Conservation (phyloP, 2,888 invertebrate species). For the Busseola fusca region DNA sequence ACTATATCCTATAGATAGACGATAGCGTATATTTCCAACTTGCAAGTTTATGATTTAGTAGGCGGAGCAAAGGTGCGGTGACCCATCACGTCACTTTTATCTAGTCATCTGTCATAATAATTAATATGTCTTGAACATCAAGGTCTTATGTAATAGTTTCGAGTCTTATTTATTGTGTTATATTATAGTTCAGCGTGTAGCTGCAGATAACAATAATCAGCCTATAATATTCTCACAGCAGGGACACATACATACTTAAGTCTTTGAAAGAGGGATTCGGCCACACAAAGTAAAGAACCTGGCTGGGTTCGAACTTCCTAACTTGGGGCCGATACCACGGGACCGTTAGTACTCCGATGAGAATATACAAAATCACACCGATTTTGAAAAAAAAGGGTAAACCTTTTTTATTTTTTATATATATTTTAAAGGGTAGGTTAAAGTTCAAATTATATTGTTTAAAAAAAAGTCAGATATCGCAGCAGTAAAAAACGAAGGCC, state of each 20-base stretch:
- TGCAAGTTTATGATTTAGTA: conserved; percentile 52
- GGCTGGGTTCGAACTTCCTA: too few relatives aligned
- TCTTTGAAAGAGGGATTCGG: too few relatives aligned
- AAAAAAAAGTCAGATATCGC: background rate
- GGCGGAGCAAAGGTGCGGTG: conserved; percentile 47
- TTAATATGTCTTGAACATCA: conserved; percentile 26
- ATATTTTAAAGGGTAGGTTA: too few relatives aligned
- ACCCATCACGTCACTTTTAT: conserved; percentile 47
- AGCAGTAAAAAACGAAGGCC: background rate
- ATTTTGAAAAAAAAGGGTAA: too few relatives aligned
- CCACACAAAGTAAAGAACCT: too few relatives aligned
- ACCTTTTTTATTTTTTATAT: too few relatives aligned
- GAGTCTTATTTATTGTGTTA: background rate
- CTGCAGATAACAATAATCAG: background rate
- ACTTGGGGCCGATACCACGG: too few relatives aligned
- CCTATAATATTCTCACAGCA: too few relatives aligned
- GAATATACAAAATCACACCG: too few relatives aligned
- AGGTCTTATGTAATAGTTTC: conserved; percentile 13
- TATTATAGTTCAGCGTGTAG: conserved; percentile 12
- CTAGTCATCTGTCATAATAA: conserved; percentile 45
- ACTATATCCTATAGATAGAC: conserved; percentile 20
- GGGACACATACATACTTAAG: too few relatives aligned
- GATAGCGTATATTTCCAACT: conserved; percentile 33
- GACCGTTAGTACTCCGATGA: too few relatives aligned
- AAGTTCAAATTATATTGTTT: background rate